These are phyloP conservation scores for Anniella stebbinsi DNA, from an alignment of 2,797 vertebrate genomes.

Conservation along the genomic window DNA sequence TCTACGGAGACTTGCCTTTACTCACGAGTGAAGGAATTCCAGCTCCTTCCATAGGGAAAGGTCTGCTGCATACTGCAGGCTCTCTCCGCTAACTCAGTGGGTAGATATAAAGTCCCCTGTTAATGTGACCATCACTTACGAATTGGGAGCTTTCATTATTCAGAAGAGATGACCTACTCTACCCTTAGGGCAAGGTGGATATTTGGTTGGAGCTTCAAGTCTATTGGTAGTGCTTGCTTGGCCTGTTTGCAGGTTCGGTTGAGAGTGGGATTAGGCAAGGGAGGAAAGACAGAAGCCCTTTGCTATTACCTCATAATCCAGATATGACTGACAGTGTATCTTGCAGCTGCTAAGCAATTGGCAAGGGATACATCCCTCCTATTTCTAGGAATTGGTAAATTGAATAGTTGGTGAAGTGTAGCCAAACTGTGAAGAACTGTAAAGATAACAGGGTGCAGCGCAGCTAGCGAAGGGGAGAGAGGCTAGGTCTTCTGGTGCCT, in stretches of 20 bases:
- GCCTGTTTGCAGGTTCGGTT: not conserved
- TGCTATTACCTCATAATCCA: not conserved
- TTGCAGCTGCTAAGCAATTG: not conserved
- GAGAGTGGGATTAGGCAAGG: no score
- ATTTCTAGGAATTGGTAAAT: not conserved
- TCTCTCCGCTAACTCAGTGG: no score
- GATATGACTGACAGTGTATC: no score
- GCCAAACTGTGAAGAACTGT: no score
- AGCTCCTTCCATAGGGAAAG: not conserved
- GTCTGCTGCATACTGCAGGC: no score
- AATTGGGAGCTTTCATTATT: not conserved
- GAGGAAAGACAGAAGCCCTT: not conserved
- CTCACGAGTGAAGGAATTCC: not conserved
- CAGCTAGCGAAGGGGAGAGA: no score
- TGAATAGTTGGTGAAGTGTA: not conserved
- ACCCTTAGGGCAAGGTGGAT: not conserved
- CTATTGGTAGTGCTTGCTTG: not conserved
- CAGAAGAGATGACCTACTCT: not conserved
- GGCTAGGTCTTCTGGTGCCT: no score
- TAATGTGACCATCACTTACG: not conserved
- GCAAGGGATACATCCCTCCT: no score
- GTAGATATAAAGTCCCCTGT: not conserved
- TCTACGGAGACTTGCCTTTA: not conserved
- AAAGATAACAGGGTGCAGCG: no score
- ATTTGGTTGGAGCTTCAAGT: not conserved